phyloP scores from a whole-genome alignment of 1,140 invertebrate genomes.

The Scaptomyza montana region DNA sequence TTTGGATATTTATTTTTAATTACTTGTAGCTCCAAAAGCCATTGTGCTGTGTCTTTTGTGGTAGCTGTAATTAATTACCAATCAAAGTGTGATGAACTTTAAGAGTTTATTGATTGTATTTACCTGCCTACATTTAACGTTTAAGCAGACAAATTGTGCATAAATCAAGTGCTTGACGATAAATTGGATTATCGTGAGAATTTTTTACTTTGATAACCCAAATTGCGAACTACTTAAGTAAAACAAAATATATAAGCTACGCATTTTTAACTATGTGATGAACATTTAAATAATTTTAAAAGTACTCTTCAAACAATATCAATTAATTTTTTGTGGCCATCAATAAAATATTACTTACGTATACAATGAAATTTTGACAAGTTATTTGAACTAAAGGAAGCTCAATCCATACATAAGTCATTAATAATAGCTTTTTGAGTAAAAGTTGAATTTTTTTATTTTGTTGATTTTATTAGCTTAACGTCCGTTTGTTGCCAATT shows the following conservation, averaged over 20 bases:
- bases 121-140: constrained; percentile 14
- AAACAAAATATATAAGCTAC: too few relatives aligned
- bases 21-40: constrained; percentile 33
- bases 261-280: too few relatives aligned
- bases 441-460: too few relatives aligned
- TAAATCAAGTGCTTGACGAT: constrained; percentile 32
- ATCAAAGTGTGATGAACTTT: constrained; percentile 73
- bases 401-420: too few relatives aligned
- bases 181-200: constrained; percentile 32
- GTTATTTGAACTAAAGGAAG: too few relatives aligned
- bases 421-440: too few relatives aligned
- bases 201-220: background rate
- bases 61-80: constrained; percentile 64
- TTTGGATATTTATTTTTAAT: constrained; percentile 63
- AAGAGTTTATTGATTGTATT: constrained; percentile 54
- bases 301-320: too few relatives aligned
- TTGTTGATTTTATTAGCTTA: background rate
- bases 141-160: constrained; percentile 38
- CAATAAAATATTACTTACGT: too few relatives aligned
- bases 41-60: constrained; percentile 34
- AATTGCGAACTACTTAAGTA: background rate
- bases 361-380: too few relatives aligned
- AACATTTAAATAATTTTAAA: too few relatives aligned
- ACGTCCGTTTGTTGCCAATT: background rate
- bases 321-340: too few relatives aligned